Percentiles rank a stretch among this genome's conserved stretches.
Evolutionary conservation across 2,113 vertebrate genomes (phyloP).

Genomic region (Muntiacus muntjak): DNA sequence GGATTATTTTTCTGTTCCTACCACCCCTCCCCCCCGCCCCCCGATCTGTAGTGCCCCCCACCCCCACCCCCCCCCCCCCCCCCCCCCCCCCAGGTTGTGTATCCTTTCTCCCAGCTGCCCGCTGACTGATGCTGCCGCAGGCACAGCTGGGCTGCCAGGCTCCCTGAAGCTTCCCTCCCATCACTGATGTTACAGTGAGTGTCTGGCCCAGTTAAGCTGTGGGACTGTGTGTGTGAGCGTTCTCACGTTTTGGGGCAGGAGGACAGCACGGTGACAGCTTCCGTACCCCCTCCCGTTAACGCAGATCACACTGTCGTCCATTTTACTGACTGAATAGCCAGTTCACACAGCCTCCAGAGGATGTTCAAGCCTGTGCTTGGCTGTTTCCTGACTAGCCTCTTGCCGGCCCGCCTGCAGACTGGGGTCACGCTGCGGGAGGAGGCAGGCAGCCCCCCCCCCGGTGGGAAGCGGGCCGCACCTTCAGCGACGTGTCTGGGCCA

Average conservation of each 20-base stretch:
- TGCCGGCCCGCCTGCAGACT: neutral
- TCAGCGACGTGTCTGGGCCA: neutral
- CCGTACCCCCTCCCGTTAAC: neutral
- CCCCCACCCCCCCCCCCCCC: no score
- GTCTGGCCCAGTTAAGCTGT: accelerated
- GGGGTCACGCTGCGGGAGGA: neutral
- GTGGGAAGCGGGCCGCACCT: neutral
- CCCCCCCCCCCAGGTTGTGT: no score
- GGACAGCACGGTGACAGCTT: neutral
- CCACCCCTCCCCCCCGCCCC: no score
- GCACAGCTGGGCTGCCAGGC: neutral
- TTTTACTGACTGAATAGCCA: neutral
- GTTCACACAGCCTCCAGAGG: neutral
- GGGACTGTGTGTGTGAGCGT: neutral
- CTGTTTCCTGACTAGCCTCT: neutral
- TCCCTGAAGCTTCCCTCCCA: neutral
- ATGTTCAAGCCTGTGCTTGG: neutral
- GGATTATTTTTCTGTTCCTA: neutral
- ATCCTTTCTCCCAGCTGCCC: neutral
- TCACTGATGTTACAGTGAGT: accelerated
- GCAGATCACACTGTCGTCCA: neutral
- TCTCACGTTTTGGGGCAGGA: neutral
- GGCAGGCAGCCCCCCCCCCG: neutral
- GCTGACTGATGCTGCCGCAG: accelerated
- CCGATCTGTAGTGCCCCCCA: no score